Base-by-base conservation (phyloP, 2,797 vertebrate species). In the Sciurus carolinensis region DNA sequence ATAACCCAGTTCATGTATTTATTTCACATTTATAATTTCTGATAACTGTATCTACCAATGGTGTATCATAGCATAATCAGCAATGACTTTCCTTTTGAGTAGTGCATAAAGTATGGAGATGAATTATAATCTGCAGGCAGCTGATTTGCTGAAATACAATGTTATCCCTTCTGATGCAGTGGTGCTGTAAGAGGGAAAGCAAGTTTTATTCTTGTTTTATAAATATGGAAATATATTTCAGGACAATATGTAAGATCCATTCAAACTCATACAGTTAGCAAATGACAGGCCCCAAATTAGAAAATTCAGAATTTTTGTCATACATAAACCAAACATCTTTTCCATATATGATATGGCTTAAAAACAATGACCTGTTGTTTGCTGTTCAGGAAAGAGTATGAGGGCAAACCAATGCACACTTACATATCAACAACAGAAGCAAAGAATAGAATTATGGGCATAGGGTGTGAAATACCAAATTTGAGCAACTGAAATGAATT, bases 1-100 rank as follows among this genome's bases (percentile, higher is more conserved):
- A 82, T 15, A 90, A 90, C 26, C 7, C 18, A 71, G 33, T 76
- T 91, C 57, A 82, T 50, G 62, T 83, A 80, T 24, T 72, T 73
- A 66, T 64, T 93, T 79, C 73, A 72, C 8, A 80, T n/a, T 69
- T 91, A 33, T n/a, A 90, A 87, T 91, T 87, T 89, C 50, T 47
- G 1, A 3, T 30, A 93, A 39, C 14, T 80, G 24, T 20, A 64
- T 66, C 84, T 87, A 79, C 59, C 7, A 89, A 44, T 39, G 5
- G 36, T 89, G 3, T 75, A 30, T 44, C 52, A 79, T 0, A 86
- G 28, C 76, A 88, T 59, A 94, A 85, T 1, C 69, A n/a, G 59
- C 36, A 81, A 20, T 84, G 26, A 75, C 57, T 83, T 87, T 88
- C 42, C 76, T 90, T 96, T 69, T 88, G 93, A 15, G 52, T 20